Evolutionary conservation across 2,888 invertebrate species (phyloP).

Genomic region (Agrotis segetum): DNA sequence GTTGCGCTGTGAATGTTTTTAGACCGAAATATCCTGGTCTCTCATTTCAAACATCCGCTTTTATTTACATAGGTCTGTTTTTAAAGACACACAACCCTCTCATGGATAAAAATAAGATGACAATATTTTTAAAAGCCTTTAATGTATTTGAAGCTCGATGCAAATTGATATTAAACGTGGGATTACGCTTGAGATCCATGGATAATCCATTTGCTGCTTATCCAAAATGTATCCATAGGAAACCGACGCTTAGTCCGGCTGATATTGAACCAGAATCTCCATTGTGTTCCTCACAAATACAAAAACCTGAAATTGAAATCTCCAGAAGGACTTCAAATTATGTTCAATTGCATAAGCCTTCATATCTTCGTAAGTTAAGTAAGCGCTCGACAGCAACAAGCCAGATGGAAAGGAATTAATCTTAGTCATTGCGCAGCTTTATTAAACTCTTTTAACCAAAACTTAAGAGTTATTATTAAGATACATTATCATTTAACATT

Average conservation of each 20-base stretch:
- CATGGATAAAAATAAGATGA: constrained; percentile 69
- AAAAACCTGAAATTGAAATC: constrained; percentile 12
- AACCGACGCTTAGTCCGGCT: constrained; percentile 38
- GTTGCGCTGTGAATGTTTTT: constrained; percentile 86
- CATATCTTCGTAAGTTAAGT: constrained; percentile 15
- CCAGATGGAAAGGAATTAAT: constrained; percentile 42
- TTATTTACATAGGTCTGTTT: constrained; percentile 90
- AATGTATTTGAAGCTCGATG: constrained; percentile 80
- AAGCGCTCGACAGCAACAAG: constrained; percentile 25
- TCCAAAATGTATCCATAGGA: constrained; percentile 74
- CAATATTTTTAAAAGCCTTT: constrained; percentile 80
- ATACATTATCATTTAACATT: no score
- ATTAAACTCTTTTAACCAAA: background rate
- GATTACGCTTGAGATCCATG: constrained; percentile 86
- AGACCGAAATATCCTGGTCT: constrained; percentile 92
- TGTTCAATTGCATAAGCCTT: constrained; percentile 50
- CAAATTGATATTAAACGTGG: constrained; percentile 80
- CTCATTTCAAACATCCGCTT: constrained; percentile 85
- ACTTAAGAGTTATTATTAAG: constrained; percentile 3
- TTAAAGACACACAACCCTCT: constrained; percentile 89
- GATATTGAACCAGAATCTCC: background rate
- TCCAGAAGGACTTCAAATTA: constrained; percentile 31
- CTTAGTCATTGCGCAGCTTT: background rate
- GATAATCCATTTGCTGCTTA: constrained; percentile 91
- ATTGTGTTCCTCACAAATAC: constrained; percentile 24